Percentiles rank a stretch among this genome's conserved stretches.
phyloP scores from a whole-genome alignment of 2,888 invertebrate genomes.

The Pimpla rufipes region DNA sequence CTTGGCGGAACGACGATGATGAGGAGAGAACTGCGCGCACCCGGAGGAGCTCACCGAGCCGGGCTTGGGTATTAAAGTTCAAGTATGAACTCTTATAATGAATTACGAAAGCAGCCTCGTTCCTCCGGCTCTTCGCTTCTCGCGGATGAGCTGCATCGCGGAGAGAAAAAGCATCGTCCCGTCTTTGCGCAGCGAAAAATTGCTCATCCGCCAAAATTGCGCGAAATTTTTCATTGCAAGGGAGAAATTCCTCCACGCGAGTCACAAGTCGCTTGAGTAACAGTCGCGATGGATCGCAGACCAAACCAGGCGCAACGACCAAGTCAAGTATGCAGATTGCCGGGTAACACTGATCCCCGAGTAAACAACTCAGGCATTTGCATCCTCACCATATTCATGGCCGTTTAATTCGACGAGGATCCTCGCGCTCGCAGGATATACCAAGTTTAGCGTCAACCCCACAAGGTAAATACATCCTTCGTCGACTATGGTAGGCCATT shows the following conservation, averaged over 20 bases:
- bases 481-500: neutral
- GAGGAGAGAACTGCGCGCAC: slow-evolving; percentile 45
- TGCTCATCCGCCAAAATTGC: slow-evolving; percentile 45
- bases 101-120: slow-evolving; percentile 31
- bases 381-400: slow-evolving; percentile 82
- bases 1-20: slow-evolving; percentile 55
- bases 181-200: slow-evolving; percentile 39
- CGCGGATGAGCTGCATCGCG: slow-evolving; percentile 9
- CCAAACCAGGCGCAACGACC: slow-evolving; percentile 29
- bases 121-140: neutral
- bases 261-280: slow-evolving; percentile 35
- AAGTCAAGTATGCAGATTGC: slow-evolving; percentile 78
- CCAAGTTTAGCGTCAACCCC: slow-evolving; percentile 23
- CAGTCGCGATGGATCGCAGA: slow-evolving; percentile 25
- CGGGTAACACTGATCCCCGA: slow-evolving; percentile 76
- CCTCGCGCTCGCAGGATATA: slow-evolving; percentile 61
- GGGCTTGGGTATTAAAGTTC: slow-evolving; percentile 59
- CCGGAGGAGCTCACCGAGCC: slow-evolving; percentile 51
- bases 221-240: neutral
- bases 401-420: slow-evolving; percentile 77
- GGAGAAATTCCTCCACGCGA: slow-evolving; percentile 15
- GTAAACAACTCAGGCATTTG: slow-evolving; percentile 79
- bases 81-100: slow-evolving; percentile 56
- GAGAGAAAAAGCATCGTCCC: slow-evolving; percentile 4
- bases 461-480: slow-evolving; percentile 34